phyloP scores from a whole-genome alignment of 2,113 vertebrate species.

The Ptilorrhoa leucosticta region DNA sequence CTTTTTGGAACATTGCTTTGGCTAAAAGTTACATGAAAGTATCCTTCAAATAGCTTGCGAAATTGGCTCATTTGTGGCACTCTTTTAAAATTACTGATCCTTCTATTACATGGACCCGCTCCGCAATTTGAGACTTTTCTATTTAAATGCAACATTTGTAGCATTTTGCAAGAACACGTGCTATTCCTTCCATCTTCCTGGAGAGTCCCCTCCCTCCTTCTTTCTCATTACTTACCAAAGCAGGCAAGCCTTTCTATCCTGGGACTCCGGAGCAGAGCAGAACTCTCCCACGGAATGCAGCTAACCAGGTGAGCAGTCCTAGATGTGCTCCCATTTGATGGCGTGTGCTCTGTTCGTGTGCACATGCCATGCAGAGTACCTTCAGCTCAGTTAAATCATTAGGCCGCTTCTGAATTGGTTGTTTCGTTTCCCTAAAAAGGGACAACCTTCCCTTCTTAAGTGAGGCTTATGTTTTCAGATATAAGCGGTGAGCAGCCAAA shows the following conservation, averaged over 20 bases:
- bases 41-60: constrained; percentile 56
- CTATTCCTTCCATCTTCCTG: background rate
- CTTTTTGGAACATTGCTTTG: constrained; percentile 51
- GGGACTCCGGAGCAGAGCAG: background rate
- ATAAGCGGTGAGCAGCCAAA: background rate
- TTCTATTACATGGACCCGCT: constrained; percentile 31
- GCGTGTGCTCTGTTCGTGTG: background rate
- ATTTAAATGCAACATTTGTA: constrained; percentile 56
- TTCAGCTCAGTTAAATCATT: background rate
- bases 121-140: constrained; percentile 17
- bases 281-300: background rate
- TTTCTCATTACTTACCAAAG: background rate
- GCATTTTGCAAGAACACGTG: constrained; percentile 14
- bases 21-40: constrained; percentile 56
- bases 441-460: background rate
- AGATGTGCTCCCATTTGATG: background rate
- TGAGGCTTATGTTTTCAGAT: background rate
- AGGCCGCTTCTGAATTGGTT: background rate
- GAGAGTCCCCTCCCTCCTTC: background rate
- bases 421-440: background rate
- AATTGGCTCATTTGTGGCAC: constrained; percentile 57
- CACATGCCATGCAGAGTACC: background rate
- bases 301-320: background rate
- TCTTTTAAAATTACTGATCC: constrained; percentile 54
- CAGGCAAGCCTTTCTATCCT: background rate